Base-by-base conservation (phyloP, 2,888 invertebrate species). In the Acleris cristana region DNA sequence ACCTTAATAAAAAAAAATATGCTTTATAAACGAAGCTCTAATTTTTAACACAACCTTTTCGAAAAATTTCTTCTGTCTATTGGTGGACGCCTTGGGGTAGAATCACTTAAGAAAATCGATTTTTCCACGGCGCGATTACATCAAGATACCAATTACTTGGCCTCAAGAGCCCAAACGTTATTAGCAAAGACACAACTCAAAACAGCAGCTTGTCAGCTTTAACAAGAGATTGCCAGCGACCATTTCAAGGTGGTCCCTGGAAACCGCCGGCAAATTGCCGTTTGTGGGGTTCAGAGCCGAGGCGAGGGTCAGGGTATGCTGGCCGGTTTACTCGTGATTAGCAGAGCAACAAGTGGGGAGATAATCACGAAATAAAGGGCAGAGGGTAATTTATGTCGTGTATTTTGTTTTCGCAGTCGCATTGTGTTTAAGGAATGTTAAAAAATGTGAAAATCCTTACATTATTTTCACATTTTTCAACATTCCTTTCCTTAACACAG, bases 131-230 rank as follows among this genome's bases (percentile, higher is more conserved):
- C 12, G 14, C 4, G 12, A 40, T 40, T 14, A 4, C 40, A 40
- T 14, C 14, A 40, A 14, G 4, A 40, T 14, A 14, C 40, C 4
- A 40, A 40, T 40, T 40, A 40, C 12, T 8, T 14, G 14, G 14
- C 1, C 40, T 40, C 40, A 40, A 40, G 40, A 40, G 2, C 44
- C 45, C 45, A 45, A 57, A 26, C 26, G 16, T 48, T 45, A 58
- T 48, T 48, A 45, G 58, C 58, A 16, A 48, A 58, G 58, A 45
- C 26, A 10, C 34, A 23, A 44, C 48, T 58, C 48, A 18, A 58
- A 58, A 58, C 58, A 58, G 48, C 48, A 45, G 58, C 18, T 48
- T 58, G 48, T 58, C 58, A 48, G 58, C 58, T 58, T 58, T 58
- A 45, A 12, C 23, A 26, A 18, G 16, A 45, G 45, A 45, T 44